Percentiles rank a stretch among this genome's conserved stretches.
Evolutionary conservation across 2,888 invertebrate species (phyloP).

Genomic region (Chaetoderma sp.): DNA sequence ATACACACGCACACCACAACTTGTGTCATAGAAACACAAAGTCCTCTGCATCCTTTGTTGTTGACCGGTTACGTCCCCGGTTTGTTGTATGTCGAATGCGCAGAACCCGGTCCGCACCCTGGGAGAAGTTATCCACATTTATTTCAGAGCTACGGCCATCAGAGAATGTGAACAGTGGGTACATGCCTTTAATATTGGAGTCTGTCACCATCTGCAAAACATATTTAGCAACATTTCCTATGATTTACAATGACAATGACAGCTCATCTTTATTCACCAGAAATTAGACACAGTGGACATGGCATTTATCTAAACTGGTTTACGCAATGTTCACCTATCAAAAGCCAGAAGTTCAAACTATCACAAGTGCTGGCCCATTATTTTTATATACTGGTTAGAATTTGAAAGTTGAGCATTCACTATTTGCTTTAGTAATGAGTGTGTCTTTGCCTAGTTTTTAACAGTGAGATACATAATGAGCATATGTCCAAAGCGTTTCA

Average conservation of each 20-base stretch:
- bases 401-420: no score
- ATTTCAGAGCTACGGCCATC: slow-evolving; percentile 73
- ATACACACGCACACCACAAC: neutral
- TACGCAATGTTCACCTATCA: no score
- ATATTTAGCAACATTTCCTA: no score
- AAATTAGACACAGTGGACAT: neutral
- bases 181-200: slow-evolving; percentile 73
- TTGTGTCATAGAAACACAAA: slow-evolving; percentile 53
- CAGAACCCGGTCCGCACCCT: slow-evolving; percentile 46
- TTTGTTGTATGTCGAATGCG: slow-evolving; percentile 45
- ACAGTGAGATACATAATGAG: no score
- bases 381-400: no score
- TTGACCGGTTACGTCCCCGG: slow-evolving; percentile 44
- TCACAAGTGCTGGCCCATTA: no score
- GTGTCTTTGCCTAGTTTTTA: no score
- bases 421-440: no score
- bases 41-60: slow-evolving; percentile 55
- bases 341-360: no score
- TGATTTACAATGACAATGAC: neutral
- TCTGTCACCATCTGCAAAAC: slow-evolving; percentile 73
- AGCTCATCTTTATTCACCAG: neutral
- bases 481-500: no score
- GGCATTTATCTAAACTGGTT: no score
- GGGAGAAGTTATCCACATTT: slow-evolving; percentile 29
- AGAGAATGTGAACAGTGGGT: slow-evolving; percentile 86